phyloP scores from a whole-genome alignment of 2,888 invertebrate species.

The Trachelus tabidus region DNA sequence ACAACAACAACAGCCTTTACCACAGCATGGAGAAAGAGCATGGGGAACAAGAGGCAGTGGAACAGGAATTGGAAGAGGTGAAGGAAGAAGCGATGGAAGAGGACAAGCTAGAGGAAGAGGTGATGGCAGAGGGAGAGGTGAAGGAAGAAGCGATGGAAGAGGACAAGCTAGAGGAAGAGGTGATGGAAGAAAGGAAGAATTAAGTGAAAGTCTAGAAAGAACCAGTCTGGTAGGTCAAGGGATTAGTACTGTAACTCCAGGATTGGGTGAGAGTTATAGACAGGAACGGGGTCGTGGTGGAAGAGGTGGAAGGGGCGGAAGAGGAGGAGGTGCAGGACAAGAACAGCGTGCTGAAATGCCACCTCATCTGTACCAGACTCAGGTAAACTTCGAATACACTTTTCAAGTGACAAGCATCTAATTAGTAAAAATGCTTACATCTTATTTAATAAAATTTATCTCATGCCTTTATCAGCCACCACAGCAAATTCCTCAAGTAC shows the following conservation, averaged over 20 bases:
- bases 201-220: neutral
- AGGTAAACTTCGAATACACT: neutral
- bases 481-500: neutral
- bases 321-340: constrained; percentile 53
- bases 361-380: neutral
- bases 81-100: neutral
- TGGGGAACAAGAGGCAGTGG: neutral
- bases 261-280: neutral
- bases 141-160: neutral
- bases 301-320: constrained; percentile 27
- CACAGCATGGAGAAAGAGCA: constrained; percentile 34
- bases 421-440: neutral
- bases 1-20: constrained; percentile 13
- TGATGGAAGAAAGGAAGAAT: neutral
- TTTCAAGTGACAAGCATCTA: neutral
- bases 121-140: neutral
- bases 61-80: neutral
- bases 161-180: neutral
- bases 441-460: neutral
- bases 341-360: neutral
- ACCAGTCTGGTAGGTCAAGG: neutral
- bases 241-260: neutral
- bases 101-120: neutral
- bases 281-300: neutral
- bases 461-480: neutral